These are phyloP conservation scores for Enteromius afrohamiltoni DNA, from an alignment of 2,797 vertebrate species.

Conservation along the genomic window DNA sequence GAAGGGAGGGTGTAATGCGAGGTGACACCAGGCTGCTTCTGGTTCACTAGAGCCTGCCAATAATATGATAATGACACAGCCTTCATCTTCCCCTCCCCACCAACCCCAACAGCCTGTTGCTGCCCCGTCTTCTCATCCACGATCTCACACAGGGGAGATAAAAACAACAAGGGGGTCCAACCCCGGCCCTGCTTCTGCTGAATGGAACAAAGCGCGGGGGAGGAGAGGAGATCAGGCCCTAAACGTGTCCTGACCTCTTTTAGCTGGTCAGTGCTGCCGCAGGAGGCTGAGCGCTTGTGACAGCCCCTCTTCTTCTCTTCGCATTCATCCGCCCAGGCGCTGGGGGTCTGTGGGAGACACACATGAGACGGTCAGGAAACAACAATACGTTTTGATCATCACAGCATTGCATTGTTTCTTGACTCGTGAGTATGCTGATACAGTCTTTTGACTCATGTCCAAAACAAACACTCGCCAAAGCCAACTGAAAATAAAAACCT, in stretches of 20 bases:
- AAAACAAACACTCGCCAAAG: slow-evolving; percentile 1
- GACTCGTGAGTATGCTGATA: background rate
- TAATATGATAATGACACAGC: slow-evolving; percentile 57
- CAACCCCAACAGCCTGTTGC: slow-evolving; percentile 31
- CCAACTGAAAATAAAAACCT: background rate
- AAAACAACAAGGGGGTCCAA: slow-evolving; percentile 31
- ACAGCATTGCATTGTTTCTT: background rate
- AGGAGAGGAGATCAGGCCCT: slow-evolving; percentile 47
- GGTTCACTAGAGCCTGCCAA: slow-evolving; percentile 51
- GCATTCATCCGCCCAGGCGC: slow-evolving; percentile 87
- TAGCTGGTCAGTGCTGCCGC: slow-evolving; percentile 89
- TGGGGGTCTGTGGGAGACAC: slow-evolving; percentile 80
- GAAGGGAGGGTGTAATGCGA: slow-evolving; percentile 48
- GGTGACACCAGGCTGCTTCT: slow-evolving; percentile 48
- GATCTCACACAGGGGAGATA: slow-evolving; percentile 32
- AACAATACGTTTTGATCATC: slow-evolving; percentile 30
- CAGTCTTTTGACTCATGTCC: background rate
- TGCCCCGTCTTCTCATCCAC: slow-evolving; percentile 29
- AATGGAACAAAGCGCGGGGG: slow-evolving; percentile 45
- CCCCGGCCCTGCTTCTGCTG: slow-evolving; percentile 16
- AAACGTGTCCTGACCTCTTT: slow-evolving; percentile 83
- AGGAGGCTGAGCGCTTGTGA: slow-evolving; percentile 88
- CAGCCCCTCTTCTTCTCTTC: slow-evolving; percentile 80
- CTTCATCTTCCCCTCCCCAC: slow-evolving; percentile 19
- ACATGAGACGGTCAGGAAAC: slow-evolving; percentile 24